phyloP scores from a whole-genome alignment of 2,113 vertebrate genomes.

The Peromyscus californicus region DNA sequence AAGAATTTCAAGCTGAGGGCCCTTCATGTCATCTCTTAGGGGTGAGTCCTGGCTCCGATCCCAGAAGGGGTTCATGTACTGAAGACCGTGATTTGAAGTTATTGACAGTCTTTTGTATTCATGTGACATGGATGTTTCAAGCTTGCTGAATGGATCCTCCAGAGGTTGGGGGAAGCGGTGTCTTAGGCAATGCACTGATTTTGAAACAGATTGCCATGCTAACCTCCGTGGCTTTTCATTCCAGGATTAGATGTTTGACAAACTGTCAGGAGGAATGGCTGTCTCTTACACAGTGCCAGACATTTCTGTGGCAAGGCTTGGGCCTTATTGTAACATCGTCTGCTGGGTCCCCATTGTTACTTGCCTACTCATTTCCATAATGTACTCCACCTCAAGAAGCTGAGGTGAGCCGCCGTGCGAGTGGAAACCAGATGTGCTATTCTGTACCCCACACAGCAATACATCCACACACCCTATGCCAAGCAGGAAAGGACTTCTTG shows the following conservation, averaged over 20 bases:
- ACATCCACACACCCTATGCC: neutral
- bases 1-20: neutral
- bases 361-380: neutral
- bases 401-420: conserved; percentile 51
- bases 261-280: conserved; percentile 6
- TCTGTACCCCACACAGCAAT: neutral
- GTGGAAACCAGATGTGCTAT: conserved; percentile 4
- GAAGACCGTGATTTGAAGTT: neutral
- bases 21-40: neutral
- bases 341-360: neutral
- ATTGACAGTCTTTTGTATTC: conserved; percentile 4
- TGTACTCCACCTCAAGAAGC: conserved; percentile 7
- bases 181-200: neutral
- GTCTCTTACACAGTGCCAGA: conserved; percentile 44
- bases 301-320: conserved; percentile 41
- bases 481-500: neutral
- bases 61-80: neutral
- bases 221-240: conserved; percentile 58
- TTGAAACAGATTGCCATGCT: conserved; percentile 26
- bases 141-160: neutral
- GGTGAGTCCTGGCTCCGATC: neutral
- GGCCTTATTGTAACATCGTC: neutral
- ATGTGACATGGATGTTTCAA: neutral
- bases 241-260: neutral
- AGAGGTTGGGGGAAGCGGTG: neutral